Conservation (phyloP, 2,113 vertebrate genomes). For the Corapipo altera region DNA sequence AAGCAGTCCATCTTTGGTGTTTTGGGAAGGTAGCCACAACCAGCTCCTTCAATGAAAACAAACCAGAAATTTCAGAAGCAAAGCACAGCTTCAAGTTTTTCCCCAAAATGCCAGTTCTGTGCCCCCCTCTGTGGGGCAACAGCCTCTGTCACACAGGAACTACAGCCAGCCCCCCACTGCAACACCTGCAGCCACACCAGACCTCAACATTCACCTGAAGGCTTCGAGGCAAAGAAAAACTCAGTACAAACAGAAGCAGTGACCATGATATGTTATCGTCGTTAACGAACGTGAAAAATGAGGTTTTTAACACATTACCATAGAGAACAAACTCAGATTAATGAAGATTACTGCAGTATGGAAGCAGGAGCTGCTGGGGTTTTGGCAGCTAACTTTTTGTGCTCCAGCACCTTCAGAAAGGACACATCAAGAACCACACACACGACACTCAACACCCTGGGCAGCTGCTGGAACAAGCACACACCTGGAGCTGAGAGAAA, state of each 20-base stretch:
- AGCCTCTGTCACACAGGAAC: background rate
- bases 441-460: rapidly evolving
- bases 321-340: background rate
- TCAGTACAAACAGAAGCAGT: background rate
- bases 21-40: background rate
- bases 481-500: background rate
- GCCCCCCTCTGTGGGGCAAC: background rate
- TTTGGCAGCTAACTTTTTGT: background rate
- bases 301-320: background rate
- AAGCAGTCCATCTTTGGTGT: background rate
- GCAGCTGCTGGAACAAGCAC: background rate
- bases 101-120: background rate
- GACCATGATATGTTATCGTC: rapidly evolving
- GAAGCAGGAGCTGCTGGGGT: background rate
- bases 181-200: background rate
- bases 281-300: background rate
- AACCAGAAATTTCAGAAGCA: background rate
- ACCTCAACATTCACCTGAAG: background rate
- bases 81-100: background rate
- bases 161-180: background rate
- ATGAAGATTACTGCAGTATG: background rate
- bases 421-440: rapidly evolving
- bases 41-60: background rate
- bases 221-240: background rate
- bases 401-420: background rate